Base-by-base conservation (phyloP, 2,888 invertebrate species). In the Morpho deidamia region DNA sequence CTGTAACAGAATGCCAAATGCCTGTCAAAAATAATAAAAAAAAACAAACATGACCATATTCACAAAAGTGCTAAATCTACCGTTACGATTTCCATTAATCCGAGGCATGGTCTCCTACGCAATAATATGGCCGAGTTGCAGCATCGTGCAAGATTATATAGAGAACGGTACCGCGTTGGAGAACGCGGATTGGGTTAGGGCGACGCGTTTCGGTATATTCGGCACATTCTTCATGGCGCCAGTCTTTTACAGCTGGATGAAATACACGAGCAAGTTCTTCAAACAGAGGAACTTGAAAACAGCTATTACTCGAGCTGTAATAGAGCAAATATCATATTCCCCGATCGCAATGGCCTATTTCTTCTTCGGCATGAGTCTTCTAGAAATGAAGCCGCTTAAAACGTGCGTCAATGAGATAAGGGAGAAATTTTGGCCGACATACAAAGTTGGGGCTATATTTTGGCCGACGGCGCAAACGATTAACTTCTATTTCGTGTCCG, bases 201-300 rank as follows among this genome's bases (percentile, higher is more conserved):
- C 93, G 0, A 71, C 92, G 0, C 88, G 95, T 11, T 96, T 94
- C 69, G 92, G 94, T 58, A 69, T 95, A 41, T 95, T 95, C 68
- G 95, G 96, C 0, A 90, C 94, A 0, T 91, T 94, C 11, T 94
- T 94, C 76, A 94, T 95, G 65, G 95, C 95, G 0, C 96, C 96
- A 0, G 93, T 94, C 0, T 85, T 95, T 2, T 95, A 95, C 69
- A 89, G 91, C 9, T 96, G 96, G 95, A 88, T 96, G 64, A 93
- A 92, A 40, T 81, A 71, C n/a, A 69, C 75, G 0, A 75, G 74
- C 41, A 66, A 71, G 8, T 81, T 81, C 45, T 86, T 85, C 55
- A 78, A 64, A 37, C 56, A 62, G 1, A 81, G 75, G 48, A 66
- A 67, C 12, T 53, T 86, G 0, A 60, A 53, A 1, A 77, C 77